These are phyloP conservation scores for Bathynomus jamesi DNA, from an alignment of 1,140 invertebrate species.

Conservation along the genomic window DNA sequence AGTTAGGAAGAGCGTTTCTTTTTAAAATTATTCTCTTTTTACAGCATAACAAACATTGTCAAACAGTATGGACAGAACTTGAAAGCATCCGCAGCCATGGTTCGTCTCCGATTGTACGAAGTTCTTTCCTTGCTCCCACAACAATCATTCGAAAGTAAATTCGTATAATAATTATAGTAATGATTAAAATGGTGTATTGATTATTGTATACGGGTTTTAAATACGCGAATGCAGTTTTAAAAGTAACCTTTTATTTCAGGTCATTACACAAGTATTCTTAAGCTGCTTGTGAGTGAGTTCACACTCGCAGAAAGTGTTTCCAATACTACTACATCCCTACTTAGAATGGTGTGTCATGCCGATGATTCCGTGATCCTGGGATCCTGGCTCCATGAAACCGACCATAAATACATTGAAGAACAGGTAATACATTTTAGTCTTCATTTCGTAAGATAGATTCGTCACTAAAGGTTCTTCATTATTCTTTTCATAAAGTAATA, in stretches of 20 bases:
- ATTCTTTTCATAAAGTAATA: no score
- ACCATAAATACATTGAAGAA: slow-evolving; percentile 94
- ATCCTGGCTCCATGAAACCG: slow-evolving; percentile 85
- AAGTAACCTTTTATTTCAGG: no score
- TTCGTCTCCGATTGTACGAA: slow-evolving; percentile 83
- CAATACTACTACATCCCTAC: slow-evolving; percentile 84
- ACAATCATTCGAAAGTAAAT: slow-evolving; percentile 69
- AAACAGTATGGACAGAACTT: slow-evolving; percentile 89
- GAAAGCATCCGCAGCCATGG: slow-evolving; percentile 86
- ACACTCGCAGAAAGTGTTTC: slow-evolving; percentile 90
- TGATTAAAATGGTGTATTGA: no score
- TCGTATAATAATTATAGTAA: no score
- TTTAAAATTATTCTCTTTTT: no score
- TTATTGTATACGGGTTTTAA: no score
- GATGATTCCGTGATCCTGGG: slow-evolving; percentile 74
- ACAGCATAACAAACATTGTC: slow-evolving; percentile 70
- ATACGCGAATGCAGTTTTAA: no score
- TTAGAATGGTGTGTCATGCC: slow-evolving; percentile 78
- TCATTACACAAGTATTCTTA: slow-evolving; percentile 74
- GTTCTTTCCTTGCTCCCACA: slow-evolving; percentile 74
- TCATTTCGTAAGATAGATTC: background rate
- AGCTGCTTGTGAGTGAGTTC: slow-evolving; percentile 88
- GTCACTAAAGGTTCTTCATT: background rate
- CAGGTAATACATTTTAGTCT: slow-evolving; percentile 66
- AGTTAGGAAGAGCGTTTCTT: no score